Evolutionary conservation across 2,113 vertebrate species (phyloP).

Genomic region (Acinonyx jubatus): DNA sequence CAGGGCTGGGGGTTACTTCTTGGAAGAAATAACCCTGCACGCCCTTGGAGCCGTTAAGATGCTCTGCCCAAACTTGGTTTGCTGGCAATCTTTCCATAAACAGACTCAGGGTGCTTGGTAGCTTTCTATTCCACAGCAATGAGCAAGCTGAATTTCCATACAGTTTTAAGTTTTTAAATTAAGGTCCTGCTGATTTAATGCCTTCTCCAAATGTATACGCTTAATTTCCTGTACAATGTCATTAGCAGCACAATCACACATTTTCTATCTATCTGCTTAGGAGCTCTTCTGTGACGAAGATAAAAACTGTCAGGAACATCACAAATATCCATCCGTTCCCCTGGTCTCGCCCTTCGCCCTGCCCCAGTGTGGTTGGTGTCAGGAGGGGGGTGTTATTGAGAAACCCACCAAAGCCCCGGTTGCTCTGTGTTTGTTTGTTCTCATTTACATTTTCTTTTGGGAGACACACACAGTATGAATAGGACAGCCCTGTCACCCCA

Average conservation of each 20-base stretch:
- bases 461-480: neutral
- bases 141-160: constrained; percentile 89
- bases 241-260: constrained; percentile 88
- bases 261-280: constrained; percentile 86
- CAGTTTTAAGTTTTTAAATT: constrained; percentile 91
- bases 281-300: constrained; percentile 85
- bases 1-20: constrained; percentile 63
- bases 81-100: constrained; percentile 82
- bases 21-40: constrained; percentile 63
- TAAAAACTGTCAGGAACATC: constrained; percentile 80
- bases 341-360: neutral
- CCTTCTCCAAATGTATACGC: constrained; percentile 88
- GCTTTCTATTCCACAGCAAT: constrained; percentile 86
- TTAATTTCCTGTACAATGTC: constrained; percentile 90
- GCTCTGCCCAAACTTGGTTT: constrained; percentile 77
- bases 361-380: neutral
- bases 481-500: neutral
- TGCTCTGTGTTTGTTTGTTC: neutral
- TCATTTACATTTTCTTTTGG: constrained; percentile 48
- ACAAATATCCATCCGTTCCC: constrained; percentile 43
- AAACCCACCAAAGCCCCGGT: neutral
- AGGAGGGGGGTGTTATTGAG: neutral
- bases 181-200: constrained; percentile 91
- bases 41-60: constrained; percentile 50
- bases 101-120: constrained; percentile 80